Evolutionary conservation across 2,888 invertebrate genomes (phyloP), one percentile per base, ranked within the genome.

Genomic region (Polyommatus iphigenia): DNA sequence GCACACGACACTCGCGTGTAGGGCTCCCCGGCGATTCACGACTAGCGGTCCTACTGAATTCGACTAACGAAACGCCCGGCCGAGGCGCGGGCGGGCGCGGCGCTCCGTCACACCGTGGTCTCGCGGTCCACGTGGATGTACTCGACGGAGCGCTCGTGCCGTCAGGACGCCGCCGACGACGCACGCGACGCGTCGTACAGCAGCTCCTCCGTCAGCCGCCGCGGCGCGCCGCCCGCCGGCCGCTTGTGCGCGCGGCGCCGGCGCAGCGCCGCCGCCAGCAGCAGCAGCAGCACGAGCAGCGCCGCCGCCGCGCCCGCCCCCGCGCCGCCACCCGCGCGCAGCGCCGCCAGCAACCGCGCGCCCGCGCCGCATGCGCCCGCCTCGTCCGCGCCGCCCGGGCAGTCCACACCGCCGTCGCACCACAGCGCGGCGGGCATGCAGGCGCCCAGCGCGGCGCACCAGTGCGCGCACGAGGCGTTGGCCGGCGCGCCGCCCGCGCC

Each of bases 51-150:
- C 41, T 59, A 59, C 59, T 62, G 57, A 59, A 57, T 59, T 62
- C 18, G 77, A 80, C 71, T 73, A 67, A 79, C 76, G 62, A 71
- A 71, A 77, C 72, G 59, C 77, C 57, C 71, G 50, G 50, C 71
- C 29, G 15, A 18, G 18, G 36, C 50, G 13, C 50, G 77, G 54
- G 59, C 71, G 57, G 29, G 10, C 20, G 8, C 32, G 5, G 89
- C 91, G 89, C 90, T 87, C 90, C 91, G 95, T 97, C 96, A 97
- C 95, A 98, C 98, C 86, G 98, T 98, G 90, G 98, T 98, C 95
- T 98, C 98, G 91, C 98, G 96, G 95, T 98, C 98, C 95, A 98
- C 97, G 94, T 98, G 97, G 89, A 98, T 98, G 93, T 97, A 98
- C 91, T 98, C 98, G 95, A 98, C 98, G 95, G 97, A 96, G 95